Evolutionary conservation across 2,797 vertebrate genomes (phyloP).

Genomic region (Eulemur mongoz): DNA sequence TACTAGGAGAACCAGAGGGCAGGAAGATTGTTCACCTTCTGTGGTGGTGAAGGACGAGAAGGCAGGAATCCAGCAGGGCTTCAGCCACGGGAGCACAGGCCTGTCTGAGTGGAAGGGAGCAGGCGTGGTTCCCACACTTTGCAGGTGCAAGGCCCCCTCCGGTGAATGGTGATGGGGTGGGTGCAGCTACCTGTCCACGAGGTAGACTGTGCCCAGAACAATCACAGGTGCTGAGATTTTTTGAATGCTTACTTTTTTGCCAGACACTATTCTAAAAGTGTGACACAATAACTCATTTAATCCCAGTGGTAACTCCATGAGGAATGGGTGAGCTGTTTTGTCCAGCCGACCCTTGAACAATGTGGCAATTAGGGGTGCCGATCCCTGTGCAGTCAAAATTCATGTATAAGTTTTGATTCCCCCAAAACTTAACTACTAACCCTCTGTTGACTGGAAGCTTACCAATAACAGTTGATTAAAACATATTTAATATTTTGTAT

Average conservation of each 20-base stretch:
- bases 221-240: background rate
- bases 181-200: accelerated
- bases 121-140: background rate
- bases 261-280: background rate
- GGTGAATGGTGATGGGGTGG: too few species aligned
- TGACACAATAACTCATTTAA: background rate
- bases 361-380: accelerated
- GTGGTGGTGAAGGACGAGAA: background rate
- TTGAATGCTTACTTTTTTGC: background rate
- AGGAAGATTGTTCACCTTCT: background rate
- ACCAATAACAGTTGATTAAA: background rate
- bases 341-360: background rate
- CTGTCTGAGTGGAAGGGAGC: background rate
- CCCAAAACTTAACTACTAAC: background rate
- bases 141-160: background rate
- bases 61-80: background rate
- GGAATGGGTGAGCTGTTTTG: background rate
- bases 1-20: background rate
- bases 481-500: background rate
- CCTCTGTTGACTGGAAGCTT: background rate
- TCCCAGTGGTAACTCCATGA: background rate
- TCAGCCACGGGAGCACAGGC: background rate
- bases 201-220: background rate
- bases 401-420: background rate
- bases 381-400: background rate